Percentiles rank a stretch among this genome's conserved stretches.
Conservation (phyloP, 2,113 vertebrate genomes). For the Dipodomys merriami region DNA sequence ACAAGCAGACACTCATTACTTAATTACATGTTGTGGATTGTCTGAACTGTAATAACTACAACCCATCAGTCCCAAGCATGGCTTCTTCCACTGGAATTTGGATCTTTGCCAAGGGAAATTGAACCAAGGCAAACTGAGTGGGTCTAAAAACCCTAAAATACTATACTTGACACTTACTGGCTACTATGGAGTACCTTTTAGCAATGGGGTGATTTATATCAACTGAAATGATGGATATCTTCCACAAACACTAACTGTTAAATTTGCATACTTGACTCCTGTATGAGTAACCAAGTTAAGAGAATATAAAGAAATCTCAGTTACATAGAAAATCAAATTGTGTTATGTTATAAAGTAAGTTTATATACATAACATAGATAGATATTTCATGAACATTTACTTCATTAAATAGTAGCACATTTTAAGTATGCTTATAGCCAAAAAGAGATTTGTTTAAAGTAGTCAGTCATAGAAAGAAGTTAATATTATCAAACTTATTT, state of each 20-base stretch:
- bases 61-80: slow-evolving; percentile 82
- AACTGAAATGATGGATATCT: slow-evolving; percentile 35
- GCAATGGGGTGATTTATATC: slow-evolving; percentile 50
- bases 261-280: neutral
- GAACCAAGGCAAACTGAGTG: slow-evolving; percentile 82
- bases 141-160: slow-evolving; percentile 80
- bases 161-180: slow-evolving; percentile 79
- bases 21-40: neutral
- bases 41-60: slow-evolving; percentile 74
- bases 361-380: slow-evolving; percentile 34
- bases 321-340: slow-evolving; percentile 26
- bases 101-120: slow-evolving; percentile 72
- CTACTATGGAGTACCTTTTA: slow-evolving; percentile 79
- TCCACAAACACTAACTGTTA: slow-evolving; percentile 46
- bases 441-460: slow-evolving; percentile 70
- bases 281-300: slow-evolving; percentile 47
- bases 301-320: slow-evolving; percentile 30
- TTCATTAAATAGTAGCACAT: slow-evolving; percentile 75
- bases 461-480: slow-evolving; percentile 64
- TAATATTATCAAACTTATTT: slow-evolving; percentile 73
- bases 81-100: slow-evolving; percentile 79
- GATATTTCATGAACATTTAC: slow-evolving; percentile 67
- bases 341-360: slow-evolving; percentile 38
- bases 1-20: slow-evolving; percentile 50
- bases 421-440: slow-evolving; percentile 1